These are phyloP conservation scores for Streblospio benedicti DNA, from an alignment of 1,140 invertebrate genomes.

Conservation along the genomic window DNA sequence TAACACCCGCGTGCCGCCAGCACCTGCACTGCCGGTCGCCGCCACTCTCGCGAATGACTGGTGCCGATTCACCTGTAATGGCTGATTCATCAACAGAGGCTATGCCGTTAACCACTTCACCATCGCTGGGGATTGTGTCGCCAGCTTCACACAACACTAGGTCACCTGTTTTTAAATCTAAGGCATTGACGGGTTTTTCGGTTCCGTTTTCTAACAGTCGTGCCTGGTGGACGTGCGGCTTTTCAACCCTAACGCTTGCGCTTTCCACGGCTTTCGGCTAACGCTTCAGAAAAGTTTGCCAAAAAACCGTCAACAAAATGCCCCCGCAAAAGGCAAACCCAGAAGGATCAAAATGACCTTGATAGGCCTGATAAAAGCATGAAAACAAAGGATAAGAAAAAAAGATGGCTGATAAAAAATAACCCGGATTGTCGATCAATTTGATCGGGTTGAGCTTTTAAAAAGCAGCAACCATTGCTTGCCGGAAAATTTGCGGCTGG, in stretches of 20 bases:
- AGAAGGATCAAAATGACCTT: neutral
- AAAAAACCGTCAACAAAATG: neutral
- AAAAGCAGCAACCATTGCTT: neutral
- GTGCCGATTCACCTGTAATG: conserved; percentile 17
- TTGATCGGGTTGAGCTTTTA: neutral
- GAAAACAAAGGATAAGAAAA: neutral
- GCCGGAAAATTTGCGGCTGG: neutral
- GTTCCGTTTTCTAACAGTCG: neutral
- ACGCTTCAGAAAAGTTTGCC: neutral
- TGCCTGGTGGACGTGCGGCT: neutral
- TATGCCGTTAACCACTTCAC: conserved; percentile 13
- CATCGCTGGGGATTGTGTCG: conserved; percentile 12
- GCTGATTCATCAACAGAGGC: conserved; percentile 10
- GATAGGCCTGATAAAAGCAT: neutral
- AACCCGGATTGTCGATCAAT: neutral
- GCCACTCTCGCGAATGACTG: conserved; percentile 13
- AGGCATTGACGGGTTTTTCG: neutral
- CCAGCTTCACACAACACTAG: conserved; percentile 1
- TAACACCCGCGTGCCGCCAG: neutral
- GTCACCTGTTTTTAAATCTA: conserved; percentile 13
- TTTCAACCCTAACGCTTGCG: neutral
- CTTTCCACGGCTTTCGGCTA: neutral
- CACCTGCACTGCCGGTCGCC: conserved; percentile 6
- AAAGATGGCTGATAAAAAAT: neutral
- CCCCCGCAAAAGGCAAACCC: neutral